phyloP scores from a whole-genome alignment of 2,888 invertebrate genomes.

The Omphaloscelis lunosa region DNA sequence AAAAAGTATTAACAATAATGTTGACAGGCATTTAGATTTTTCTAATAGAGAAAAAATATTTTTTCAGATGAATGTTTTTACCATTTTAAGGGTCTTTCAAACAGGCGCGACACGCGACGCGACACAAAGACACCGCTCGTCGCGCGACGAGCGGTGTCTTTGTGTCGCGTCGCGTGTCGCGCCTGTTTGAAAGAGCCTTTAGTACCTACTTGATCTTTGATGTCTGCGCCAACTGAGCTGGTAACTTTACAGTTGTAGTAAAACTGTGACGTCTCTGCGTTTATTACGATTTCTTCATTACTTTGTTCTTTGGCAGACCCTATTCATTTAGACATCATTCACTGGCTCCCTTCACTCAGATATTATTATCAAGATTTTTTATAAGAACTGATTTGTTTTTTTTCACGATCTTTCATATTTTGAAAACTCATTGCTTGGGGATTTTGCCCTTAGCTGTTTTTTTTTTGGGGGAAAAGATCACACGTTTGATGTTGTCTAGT shows the following conservation, averaged over 20 bases:
- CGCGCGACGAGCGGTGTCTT: no score
- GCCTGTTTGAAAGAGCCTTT: no score
- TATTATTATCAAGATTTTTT: constrained; percentile 62
- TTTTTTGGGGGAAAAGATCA: neutral
- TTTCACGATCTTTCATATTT: constrained; percentile 34
- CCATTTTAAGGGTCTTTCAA: no score
- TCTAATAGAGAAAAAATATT: neutral
- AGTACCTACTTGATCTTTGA: constrained; percentile 28
- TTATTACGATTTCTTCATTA: constrained; percentile 75
- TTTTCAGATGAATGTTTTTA: constrained; percentile 2
- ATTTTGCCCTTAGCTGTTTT: neutral
- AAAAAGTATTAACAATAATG: no score
- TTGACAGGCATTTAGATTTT: neutral
- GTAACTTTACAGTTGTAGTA: constrained; percentile 74
- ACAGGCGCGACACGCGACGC: no score
- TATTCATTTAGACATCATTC: constrained; percentile 70
- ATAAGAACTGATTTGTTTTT: constrained; percentile 62
- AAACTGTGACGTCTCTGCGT: constrained; percentile 76
- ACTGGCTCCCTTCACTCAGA: constrained; percentile 60
- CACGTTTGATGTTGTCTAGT: neutral
- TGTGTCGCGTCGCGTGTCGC: no score
- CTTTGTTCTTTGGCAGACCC: constrained; percentile 73
- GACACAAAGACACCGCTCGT: no score
- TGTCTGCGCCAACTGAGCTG: constrained; percentile 51
- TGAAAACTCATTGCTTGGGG: constrained; percentile 22